These are phyloP conservation scores for Darevskia nairensis DNA, from an alignment of 2,797 vertebrate species.

Conservation along the genomic window DNA sequence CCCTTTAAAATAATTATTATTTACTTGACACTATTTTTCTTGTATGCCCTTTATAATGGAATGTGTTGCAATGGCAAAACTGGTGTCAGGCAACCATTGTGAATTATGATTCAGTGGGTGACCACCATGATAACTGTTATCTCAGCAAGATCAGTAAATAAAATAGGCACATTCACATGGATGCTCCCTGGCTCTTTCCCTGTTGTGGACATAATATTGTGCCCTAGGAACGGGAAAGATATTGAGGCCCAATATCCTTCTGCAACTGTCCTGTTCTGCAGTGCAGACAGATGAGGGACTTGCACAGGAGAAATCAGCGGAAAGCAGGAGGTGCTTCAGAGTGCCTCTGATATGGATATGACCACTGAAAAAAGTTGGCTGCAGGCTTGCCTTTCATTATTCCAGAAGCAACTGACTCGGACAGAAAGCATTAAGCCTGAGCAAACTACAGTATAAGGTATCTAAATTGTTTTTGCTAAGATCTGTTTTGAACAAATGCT, in stretches of 20 bases:
- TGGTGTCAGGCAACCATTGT: background rate
- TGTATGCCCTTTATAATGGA: background rate
- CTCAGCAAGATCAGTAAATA: background rate
- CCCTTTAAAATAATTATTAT: background rate
- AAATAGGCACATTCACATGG: background rate
- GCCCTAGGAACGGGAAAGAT: background rate
- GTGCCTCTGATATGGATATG: background rate
- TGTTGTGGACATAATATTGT: background rate
- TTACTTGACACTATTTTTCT: background rate
- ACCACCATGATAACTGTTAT: background rate
- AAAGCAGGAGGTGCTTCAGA: background rate
- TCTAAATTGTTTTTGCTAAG: background rate
- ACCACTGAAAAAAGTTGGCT: background rate
- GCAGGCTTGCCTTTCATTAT: background rate
- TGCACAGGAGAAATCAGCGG: background rate
- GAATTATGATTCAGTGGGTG: background rate
- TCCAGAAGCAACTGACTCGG: background rate
- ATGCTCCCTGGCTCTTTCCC: background rate
- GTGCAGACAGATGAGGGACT: background rate
- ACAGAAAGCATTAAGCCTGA: background rate
- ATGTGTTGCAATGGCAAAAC: background rate
- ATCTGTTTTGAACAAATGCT: background rate
- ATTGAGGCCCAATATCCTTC: background rate
- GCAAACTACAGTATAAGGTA: background rate
- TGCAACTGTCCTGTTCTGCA: background rate